phyloP scores from a whole-genome alignment of 2,797 vertebrate genomes.

The Paramormyrops hopkinsi region DNA sequence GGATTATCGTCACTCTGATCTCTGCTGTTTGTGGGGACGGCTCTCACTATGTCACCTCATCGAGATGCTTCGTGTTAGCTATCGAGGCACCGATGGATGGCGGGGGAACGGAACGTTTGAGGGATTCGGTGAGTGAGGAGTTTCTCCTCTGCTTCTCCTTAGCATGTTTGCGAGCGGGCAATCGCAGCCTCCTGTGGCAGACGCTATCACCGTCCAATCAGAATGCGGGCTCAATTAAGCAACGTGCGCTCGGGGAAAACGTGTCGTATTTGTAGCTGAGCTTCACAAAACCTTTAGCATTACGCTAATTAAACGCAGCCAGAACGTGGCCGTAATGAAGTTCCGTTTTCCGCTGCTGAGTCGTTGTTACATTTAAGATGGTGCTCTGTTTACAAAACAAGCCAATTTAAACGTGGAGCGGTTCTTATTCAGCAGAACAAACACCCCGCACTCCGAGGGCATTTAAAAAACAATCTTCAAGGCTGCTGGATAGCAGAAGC shows the following conservation, averaged over 20 bases:
- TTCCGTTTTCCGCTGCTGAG: not conserved
- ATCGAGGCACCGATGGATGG: not conserved
- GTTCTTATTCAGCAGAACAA: constrained; percentile 1
- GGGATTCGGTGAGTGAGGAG: not conserved
- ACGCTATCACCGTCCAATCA: not conserved
- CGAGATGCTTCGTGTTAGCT: not conserved
- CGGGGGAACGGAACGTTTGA: not conserved
- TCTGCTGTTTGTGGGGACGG: not conserved
- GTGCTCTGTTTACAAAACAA: not conserved
- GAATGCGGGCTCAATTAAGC: not conserved
- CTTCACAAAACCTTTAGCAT: not conserved
- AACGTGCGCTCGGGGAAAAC: not conserved
- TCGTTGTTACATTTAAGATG: not conserved
- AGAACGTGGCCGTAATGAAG: not conserved
- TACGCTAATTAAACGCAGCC: not conserved
- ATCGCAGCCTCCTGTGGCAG: not conserved
- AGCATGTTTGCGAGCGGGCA: not conserved
- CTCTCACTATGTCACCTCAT: not conserved
- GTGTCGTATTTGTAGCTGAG: not conserved
- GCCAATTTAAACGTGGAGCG: not conserved
- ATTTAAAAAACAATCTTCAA: constrained; percentile 17
- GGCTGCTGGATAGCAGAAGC: constrained; percentile 28
- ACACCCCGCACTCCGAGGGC: not conserved
- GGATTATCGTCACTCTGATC: not conserved
- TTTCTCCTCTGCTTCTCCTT: not conserved